Base-by-base conservation (phyloP, 2,113 vertebrate genomes). In the Engraulis encrasicolus region DNA sequence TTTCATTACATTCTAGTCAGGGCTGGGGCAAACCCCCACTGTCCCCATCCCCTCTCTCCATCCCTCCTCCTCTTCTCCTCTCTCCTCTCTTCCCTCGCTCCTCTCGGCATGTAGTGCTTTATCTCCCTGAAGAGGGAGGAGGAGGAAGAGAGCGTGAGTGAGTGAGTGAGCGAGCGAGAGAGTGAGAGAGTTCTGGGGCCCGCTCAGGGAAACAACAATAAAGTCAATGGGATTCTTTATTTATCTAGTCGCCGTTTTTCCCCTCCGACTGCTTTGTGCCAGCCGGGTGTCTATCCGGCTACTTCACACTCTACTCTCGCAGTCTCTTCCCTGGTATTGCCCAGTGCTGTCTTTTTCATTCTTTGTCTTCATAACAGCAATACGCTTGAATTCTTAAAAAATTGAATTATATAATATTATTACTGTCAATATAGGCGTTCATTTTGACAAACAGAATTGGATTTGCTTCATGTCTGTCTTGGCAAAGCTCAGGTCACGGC, bases 1-100 rank as follows among this genome's bases (percentile, higher is more conserved):
- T 97, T 96, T 96, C 93, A 95, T 96, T 97, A 93, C 95, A 96
- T 94, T 95, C 95, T 93, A 93, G 93, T 95, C 90, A 92, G 93
- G 86, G 94, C 95, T 95, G 94, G 95, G 95, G 95, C 95, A 84
- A 89, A 93, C 95, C 96, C 92, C 94, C 95, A 95, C 92, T 93
- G 92, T 27, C 61, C 12, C 23, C 61, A 1, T 14, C 61, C 0
- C 4, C 27, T 34, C 66, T 74, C 66, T 31, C 40, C 40, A 45
- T 91, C n/a, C n/a, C n/a, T n/a, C 95, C 96, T 91, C 94, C 95
- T 95, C 92, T 93, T 92, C 61, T 27, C 12, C 23, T 27, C 0
- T 14, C 61, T 0, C 4, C 27, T 34, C 66, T 74, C 66, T 31
- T 9, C 40, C 3, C 90, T 88, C 86, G 92, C 66, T 27, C 61